Evolutionary conservation across 1,140 invertebrate species (phyloP), one percentile per base, ranked within the genome.

Genomic region (Stegodyphus mimosarum): DNA sequence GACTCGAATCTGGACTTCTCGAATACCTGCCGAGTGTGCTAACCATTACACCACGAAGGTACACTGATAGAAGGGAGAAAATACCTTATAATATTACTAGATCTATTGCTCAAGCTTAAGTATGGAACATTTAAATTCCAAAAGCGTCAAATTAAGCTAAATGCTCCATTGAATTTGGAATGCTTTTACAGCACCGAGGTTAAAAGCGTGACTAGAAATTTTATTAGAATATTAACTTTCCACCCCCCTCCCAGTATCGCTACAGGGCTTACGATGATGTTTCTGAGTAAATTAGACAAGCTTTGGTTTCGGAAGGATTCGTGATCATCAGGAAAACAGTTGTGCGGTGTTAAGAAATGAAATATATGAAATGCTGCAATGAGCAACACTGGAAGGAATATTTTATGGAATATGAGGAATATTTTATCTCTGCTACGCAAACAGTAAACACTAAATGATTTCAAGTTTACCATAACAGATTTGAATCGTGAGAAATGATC

Each of bases 171-270:
- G 60, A 66, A 80, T 80, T 80, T 71, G 55, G 78, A 80, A 53
- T 70, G 67, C 67, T 13, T 18, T 80, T 49, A 17, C 9, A 63
- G 51, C 71, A 60, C 17, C 18, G 48, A 60, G 78, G 78, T 71
- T 80, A 80, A 80, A 71, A 80, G 78, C 78, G 78, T 80, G 78
- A 80, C 67, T 71, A n/a, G 78, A 71, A 71, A 80, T 69, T 80
- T 71, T 80, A 80, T 80, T 80, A 80, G 67, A 53, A 80, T 70
- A 64, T 80, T 71, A 80, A 80, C 53, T 69, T 69, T 71, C 55
- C 69, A 69, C 64, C 69, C 66, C 51, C 33, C n/a, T n/a, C 3
- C 33, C 33, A 3, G 33, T 33, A 49, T 69, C 69, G 67, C 78
- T 71, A 63, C 33, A 80, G 52, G 69, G 69, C 52, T 80, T 72